Evolutionary conservation across 1,140 invertebrate genomes (phyloP), one percentile per base, ranked within the genome.

Genomic region (Mactra quadrangularis): DNA sequence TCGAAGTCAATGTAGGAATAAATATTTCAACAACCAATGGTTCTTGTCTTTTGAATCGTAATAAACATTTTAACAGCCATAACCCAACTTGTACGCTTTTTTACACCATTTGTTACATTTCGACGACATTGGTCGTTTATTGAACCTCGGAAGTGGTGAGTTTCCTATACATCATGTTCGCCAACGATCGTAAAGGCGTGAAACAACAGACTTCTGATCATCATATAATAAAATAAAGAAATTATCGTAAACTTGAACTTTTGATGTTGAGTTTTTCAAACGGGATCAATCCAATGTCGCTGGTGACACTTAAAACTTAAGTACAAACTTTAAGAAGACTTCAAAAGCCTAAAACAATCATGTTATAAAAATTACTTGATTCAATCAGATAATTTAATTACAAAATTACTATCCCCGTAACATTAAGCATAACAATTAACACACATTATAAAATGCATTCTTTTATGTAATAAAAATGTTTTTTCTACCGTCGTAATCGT

Each of bases 91-190:
- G 72, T 75, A 75, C 47, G 57, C 60, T 60, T 75, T 59, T 75
- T 60, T 59, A 75, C 33, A 45, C 72, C n/a, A 27, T 75, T 53
- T 75, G 17, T 59, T n/a, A 25, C 35, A 11, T 25, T 31, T 17
- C 38, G 57, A 75, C 60, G 33, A 75, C 72, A 75, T 41, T 38
- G 25, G 55, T 9, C 45, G 25, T 59, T 60, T 68, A 68, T 68
- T 68, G 64, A 22, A 6, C 41, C 64, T 68, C 41, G 74, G 74
- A 76, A 76, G 74, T 76, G 55, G 59, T 62, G 50, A 27, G 62
- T 62, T 76, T 68, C 64, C 47, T 41, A 41, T 68, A 68, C 64
- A 68, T 47, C 64, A 68, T 68, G 64, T 68, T 68, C 64, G 27
- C 22, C 9, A 64, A 41, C 47, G 60, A 45, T 64, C 31, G 19